Percentiles rank a stretch among this genome's conserved stretches.
Evolutionary conservation across 2,797 vertebrate species (phyloP).

Genomic region (Anguilla marmorata): DNA sequence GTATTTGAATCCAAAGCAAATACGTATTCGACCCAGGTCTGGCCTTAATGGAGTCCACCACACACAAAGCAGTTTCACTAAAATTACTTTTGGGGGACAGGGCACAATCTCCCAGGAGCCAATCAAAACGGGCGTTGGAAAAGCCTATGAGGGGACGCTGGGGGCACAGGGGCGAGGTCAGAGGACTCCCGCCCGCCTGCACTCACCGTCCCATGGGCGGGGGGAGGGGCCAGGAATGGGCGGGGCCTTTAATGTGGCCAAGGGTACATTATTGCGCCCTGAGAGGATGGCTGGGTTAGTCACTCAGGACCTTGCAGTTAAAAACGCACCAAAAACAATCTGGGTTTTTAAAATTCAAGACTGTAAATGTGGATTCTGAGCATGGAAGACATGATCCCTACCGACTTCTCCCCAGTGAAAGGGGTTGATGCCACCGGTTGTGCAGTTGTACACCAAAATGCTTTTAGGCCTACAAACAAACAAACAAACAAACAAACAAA

Average conservation of each 20-base stretch:
- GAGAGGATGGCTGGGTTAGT: neutral
- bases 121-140: neutral
- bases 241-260: neutral
- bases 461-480: constrained; percentile 75
- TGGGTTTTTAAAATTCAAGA: neutral
- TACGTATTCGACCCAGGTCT: neutral
- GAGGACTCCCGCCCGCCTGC: neutral
- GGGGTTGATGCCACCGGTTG: constrained; percentile 86
- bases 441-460: constrained; percentile 87
- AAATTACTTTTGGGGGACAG: neutral
- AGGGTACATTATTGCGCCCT: neutral
- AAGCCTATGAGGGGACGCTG: neutral
- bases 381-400: constrained; percentile 62
- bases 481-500: constrained; percentile 15
- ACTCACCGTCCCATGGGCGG: neutral
- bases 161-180: neutral
- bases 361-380: neutral
- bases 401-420: constrained; percentile 92
- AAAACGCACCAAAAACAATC: neutral
- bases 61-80: neutral
- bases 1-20: too few relatives aligned
- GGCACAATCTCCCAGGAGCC: neutral
- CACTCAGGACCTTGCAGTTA: neutral
- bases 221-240: neutral
- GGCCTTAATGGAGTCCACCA: neutral